Evolutionary conservation across 2,888 invertebrate genomes (phyloP).

Genomic region (Brenthis ino): DNA sequence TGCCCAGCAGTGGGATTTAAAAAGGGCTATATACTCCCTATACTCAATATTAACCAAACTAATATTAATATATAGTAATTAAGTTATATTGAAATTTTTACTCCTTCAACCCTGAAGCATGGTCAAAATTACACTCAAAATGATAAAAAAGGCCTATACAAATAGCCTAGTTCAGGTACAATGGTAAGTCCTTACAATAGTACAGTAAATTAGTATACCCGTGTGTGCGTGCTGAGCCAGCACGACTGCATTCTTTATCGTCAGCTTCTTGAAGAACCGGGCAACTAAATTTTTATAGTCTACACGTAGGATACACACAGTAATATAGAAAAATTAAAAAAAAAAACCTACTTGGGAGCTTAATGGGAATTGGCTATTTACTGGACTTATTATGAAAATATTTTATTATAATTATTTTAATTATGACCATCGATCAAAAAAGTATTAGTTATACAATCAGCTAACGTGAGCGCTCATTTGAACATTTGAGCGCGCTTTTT

Average conservation of each 20-base stretch:
- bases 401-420: too few species aligned
- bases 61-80: too few species aligned
- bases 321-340: background rate
- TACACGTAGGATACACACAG: background rate
- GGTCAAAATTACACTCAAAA: background rate
- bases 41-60: too few species aligned
- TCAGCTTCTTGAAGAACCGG: slow-evolving; percentile 38
- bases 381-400: background rate
- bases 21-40: too few species aligned
- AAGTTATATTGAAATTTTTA: too few species aligned
- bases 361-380: background rate
- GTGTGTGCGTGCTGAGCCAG: slow-evolving; percentile 50
- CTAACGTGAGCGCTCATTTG: too few species aligned
- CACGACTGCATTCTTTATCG: slow-evolving; percentile 63
- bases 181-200: slow-evolving; percentile 24
- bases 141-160: background rate
- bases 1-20: too few species aligned
- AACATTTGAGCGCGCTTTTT: too few species aligned
- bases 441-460: too few species aligned
- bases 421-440: too few species aligned
- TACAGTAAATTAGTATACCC: slow-evolving; percentile 18
- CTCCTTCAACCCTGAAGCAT: too few species aligned
- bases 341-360: too few species aligned
- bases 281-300: slow-evolving; percentile 38
- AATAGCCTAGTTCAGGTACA: slow-evolving; percentile 19